Conservation (phyloP, 2,888 invertebrate genomes). For the Spicauda simplicius region DNA sequence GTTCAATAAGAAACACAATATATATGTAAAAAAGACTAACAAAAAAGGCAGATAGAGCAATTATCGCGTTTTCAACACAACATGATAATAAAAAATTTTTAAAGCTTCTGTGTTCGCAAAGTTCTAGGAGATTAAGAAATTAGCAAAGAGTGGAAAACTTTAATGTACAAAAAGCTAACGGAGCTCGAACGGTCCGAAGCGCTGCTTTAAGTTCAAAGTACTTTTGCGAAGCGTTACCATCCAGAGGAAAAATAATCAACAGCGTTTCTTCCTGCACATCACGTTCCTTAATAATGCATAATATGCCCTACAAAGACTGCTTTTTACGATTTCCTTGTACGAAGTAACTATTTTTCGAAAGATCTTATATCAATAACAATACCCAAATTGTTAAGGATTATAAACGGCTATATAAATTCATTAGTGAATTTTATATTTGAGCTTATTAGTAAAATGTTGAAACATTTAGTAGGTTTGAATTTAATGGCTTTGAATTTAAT, state of each 20-base stretch:
- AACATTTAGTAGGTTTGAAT: not conserved
- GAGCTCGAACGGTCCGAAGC: constrained; percentile 2
- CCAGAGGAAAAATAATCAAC: not conserved
- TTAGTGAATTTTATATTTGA: constrained; percentile 9
- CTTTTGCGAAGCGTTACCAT: constrained; percentile 8
- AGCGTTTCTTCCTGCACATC: constrained; percentile 1
- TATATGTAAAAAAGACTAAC: constrained; percentile 16
- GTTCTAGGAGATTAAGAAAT: constrained; percentile 30
- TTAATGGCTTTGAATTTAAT: constrained; percentile 32
- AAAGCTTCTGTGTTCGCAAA: constrained; percentile 24
- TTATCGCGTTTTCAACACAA: constrained; percentile 27
- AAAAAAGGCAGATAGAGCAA: constrained; percentile 21
- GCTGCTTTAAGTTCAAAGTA: constrained; percentile 26
- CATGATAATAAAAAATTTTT: constrained; percentile 28
- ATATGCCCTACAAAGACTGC: not conserved
- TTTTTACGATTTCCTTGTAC: not conserved
- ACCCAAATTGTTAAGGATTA: not conserved
- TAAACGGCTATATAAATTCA: constrained; percentile 3
- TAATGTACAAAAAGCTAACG: constrained; percentile 20
- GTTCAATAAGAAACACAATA: constrained; percentile 4
- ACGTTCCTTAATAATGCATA: too few species aligned
- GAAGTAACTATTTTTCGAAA: not conserved
- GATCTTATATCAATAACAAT: not conserved
- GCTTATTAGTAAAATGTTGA: constrained; percentile 2
- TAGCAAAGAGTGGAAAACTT: constrained; percentile 31